Conservation (phyloP, 2,797 vertebrate genomes). For the Phaenicophaeus curvirostris region DNA sequence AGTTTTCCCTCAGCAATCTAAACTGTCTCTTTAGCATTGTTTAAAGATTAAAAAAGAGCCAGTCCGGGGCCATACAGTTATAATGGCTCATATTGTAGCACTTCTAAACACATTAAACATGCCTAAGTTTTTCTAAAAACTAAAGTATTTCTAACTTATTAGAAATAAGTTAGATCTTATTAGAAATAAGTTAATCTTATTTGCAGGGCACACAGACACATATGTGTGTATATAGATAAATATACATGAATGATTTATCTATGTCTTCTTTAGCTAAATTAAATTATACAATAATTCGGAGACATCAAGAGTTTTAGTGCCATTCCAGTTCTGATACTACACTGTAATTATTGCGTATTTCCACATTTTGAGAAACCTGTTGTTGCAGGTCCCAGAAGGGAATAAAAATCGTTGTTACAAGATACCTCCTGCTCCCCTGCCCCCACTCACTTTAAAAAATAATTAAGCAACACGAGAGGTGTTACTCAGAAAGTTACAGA, state of each 20-base stretch:
- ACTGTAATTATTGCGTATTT: background rate
- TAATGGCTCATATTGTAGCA: background rate
- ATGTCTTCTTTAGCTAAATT: background rate
- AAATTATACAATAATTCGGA: background rate
- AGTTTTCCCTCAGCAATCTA: background rate
- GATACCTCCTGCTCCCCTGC: background rate
- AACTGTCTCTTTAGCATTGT: background rate
- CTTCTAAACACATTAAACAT: background rate
- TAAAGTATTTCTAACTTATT: background rate
- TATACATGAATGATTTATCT: background rate
- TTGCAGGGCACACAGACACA: background rate
- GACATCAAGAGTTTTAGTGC: background rate
- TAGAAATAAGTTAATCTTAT: no score
- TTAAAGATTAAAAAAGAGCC: background rate
- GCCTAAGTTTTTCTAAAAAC: background rate
- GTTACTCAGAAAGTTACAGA: background rate
- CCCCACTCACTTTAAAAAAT: background rate
- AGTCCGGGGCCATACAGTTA: background rate
- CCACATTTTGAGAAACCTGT: background rate
- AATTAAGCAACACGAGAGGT: background rate
- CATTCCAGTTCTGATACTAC: background rate
- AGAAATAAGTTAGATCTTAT: no score
- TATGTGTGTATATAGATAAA: no score
- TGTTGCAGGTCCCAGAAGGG: background rate
- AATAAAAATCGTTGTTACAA: background rate